Evolutionary conservation across 2,113 vertebrate genomes (phyloP), one percentile per base, ranked within the genome.

Genomic region (Cheirogaleus medius): DNA sequence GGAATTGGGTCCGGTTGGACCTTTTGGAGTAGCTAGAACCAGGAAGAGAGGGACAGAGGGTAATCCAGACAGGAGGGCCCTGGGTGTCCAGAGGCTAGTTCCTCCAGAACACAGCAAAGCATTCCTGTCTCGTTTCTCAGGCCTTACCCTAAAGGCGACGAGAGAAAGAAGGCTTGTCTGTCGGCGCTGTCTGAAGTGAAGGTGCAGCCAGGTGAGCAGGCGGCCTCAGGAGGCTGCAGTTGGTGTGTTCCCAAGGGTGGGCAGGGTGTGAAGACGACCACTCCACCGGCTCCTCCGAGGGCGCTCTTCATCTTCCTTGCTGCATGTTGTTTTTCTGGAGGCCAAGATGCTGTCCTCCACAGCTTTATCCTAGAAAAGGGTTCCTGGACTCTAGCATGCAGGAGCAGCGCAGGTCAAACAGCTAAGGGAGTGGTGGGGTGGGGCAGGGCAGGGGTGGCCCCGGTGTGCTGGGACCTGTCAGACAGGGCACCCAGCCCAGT

Each of bases 131-230:
- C 81, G 84, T 90, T 98, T 90, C 96, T 78, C 97, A 99, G 99
- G 97, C 99, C 99, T n/a, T 99, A 99, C 96, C 99, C 99, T 74
- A 99, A 99, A 99, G 99, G 99, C 8, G 99, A 99, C 5, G 99
- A 99, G 98, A 99, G 99, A 54, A 99, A 99, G 98, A 99, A 99
- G 95, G 99, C 99, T 56, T 99, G 99, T 97, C 98, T 99, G 96
- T 99, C 98, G 2, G 99, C 99, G 44, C 98, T 99, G 63, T 99
- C 99, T 44, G 99, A 99, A 95, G 99, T 99, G 98, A 99, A 99
- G 98, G 99, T 99, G 56, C 99, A 99, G 83, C 99, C 99, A 27
- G 99, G 99, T 99, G 98, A 99, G 99, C 94, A n/a, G 25, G 25
- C 11, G n/a, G 17, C 52, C 52, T 82, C 8, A 8, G 29, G 23